Conservation (phyloP, 2,113 vertebrate genomes). For the Oxyura jamaicensis region DNA sequence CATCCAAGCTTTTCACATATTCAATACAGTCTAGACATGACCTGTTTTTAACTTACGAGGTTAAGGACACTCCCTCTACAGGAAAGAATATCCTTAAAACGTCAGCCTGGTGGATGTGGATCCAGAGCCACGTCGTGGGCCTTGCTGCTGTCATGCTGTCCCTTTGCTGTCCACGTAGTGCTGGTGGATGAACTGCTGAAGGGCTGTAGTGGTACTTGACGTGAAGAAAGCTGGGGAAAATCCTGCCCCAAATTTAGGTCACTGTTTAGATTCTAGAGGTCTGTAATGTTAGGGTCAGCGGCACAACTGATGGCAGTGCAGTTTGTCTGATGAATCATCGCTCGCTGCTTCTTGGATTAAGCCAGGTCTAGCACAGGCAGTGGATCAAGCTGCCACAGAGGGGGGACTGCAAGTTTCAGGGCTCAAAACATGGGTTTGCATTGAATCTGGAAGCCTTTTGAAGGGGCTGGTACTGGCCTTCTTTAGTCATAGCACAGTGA, state of each 20-base stretch:
- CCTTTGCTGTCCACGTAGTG: neutral
- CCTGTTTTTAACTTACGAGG: neutral
- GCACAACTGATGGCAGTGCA: neutral
- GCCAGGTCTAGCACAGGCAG: neutral
- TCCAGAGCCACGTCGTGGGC: neutral
- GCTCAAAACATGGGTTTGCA: neutral
- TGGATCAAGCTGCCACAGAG: neutral
- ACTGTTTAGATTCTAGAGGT: neutral
- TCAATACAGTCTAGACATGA: neutral
- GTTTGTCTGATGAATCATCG: neutral
- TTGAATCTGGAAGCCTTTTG: neutral
- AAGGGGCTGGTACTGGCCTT: neutral
- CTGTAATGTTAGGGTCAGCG: neutral
- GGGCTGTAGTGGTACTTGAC: neutral
- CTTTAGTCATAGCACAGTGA: neutral
- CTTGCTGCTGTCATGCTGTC: neutral
- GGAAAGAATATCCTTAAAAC: neutral
- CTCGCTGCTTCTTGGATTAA: neutral
- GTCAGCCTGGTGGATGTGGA: rapidly evolving
- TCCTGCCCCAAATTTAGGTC: neutral
- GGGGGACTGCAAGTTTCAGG: neutral
- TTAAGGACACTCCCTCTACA: neutral
- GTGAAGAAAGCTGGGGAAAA: neutral
- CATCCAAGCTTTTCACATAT: neutral
- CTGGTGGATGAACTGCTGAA: neutral